A percentile compares a stretch with the other conserved stretches of the same genome.
Evolutionary conservation across 2,888 invertebrate species (phyloP).

Genomic region (Eupithecia insigniata): DNA sequence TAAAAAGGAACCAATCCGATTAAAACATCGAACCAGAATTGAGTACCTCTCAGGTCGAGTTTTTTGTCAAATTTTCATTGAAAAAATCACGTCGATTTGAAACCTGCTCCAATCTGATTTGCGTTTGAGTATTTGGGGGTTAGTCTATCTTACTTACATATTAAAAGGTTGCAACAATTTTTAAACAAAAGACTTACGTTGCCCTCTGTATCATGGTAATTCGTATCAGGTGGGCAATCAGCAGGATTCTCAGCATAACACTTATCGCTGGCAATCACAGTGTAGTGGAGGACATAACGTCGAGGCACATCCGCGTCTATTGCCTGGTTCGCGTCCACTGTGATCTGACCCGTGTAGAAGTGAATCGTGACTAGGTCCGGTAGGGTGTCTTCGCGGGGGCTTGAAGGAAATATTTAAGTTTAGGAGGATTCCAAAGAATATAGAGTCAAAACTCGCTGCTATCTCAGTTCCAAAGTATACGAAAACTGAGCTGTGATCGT

Average conservation of each 20-base stretch:
- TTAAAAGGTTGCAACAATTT: too few species aligned
- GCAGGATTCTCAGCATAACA: conserved; percentile 59
- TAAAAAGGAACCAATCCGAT: too few species aligned
- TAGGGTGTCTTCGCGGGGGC: conserved; percentile 72
- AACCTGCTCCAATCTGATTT: too few species aligned
- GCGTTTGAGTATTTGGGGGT: too few species aligned
- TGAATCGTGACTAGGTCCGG: conserved; percentile 79
- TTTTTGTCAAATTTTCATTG: too few species aligned
- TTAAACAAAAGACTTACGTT: conserved; percentile 62
- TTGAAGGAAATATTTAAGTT: conserved; percentile 47
- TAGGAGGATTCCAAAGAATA: neutral
- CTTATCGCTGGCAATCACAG: conserved; percentile 81
- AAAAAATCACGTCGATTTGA: too few species aligned
- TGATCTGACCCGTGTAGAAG: conserved; percentile 78
- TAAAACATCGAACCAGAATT: too few species aligned
- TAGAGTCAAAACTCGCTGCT: too few species aligned
- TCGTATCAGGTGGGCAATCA: conserved; percentile 65
- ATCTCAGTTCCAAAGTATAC: too few species aligned
- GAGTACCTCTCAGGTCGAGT: too few species aligned
- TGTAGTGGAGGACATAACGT: conserved; percentile 78
- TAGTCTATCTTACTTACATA: too few species aligned
- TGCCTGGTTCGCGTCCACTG: conserved; percentile 66
- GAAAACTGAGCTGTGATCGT: neutral
- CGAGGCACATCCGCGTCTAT: conserved; percentile 85
- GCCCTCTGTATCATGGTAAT: conserved; percentile 63